Percentiles rank a stretch among this genome's conserved stretches.
Evolutionary conservation across 1,140 invertebrate species (phyloP).

Genomic region (Aphis craccivora): DNA sequence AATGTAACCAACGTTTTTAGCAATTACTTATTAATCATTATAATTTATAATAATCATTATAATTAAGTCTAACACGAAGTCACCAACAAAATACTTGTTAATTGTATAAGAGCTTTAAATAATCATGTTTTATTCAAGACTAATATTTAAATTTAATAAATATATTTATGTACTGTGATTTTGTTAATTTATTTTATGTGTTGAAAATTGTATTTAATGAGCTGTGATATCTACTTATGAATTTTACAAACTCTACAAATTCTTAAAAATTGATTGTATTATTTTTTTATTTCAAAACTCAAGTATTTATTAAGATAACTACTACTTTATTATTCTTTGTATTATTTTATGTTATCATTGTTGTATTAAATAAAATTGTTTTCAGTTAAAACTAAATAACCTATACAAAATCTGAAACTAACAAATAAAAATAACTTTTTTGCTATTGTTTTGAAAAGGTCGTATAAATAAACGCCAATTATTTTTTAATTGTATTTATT

Average conservation of each 20-base stretch:
- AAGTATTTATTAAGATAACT: background rate
- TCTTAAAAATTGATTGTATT: background rate
- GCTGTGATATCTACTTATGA: constrained; percentile 27
- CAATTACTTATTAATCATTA: background rate
- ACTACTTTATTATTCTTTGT: background rate
- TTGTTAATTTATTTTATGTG: constrained; percentile 26
- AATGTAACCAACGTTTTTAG: background rate
- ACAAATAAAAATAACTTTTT: background rate
- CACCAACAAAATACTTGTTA: background rate
- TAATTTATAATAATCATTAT: background rate
- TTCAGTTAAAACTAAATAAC: background rate
- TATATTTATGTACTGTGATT: background rate
- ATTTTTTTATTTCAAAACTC: background rate
- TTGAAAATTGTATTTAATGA: constrained; percentile 30
- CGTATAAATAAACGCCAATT: background rate
- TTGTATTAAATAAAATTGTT: background rate
- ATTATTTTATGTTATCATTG: background rate
- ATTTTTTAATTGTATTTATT: constrained; percentile 50
- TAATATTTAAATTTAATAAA: constrained; percentile 14
- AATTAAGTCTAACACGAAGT: background rate
- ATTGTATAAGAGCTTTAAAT: background rate
- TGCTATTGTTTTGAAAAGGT: background rate
- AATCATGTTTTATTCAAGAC: constrained; percentile 24
- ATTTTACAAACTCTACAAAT: background rate
- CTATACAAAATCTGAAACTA: constrained; percentile 20